These are phyloP conservation scores for Homarus gammarus DNA, from an alignment of 2,888 invertebrate genomes.

Conservation along the genomic window DNA sequence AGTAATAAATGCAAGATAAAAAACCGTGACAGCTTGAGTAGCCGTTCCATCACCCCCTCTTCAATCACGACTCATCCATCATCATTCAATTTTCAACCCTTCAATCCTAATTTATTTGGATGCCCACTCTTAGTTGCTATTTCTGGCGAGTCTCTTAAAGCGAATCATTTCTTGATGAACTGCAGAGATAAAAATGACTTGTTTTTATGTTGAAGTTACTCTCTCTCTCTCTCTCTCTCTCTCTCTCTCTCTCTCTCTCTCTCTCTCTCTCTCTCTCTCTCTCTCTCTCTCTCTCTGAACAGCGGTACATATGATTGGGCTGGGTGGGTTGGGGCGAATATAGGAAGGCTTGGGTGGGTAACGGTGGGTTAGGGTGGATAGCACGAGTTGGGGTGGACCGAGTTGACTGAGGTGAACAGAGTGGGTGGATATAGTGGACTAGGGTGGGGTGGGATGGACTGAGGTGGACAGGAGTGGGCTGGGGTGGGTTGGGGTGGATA, in stretches of 20 bases:
- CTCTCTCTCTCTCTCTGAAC: too few species aligned
- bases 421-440: too few species aligned
- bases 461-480: too few species aligned
- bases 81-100: slow-evolving; percentile 59
- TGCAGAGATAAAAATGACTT: neutral
- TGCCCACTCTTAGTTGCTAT: neutral
- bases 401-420: too few species aligned
- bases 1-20: slow-evolving; percentile 36
- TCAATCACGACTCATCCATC: slow-evolving; percentile 49
- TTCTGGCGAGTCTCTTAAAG: neutral
- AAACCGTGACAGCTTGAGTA: slow-evolving; percentile 55
- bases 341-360: too few species aligned
- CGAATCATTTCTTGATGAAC: neutral
- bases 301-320: too few species aligned
- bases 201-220: neutral
- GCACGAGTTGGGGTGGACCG: too few species aligned
- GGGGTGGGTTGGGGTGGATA: too few species aligned
- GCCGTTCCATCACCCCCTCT: slow-evolving; percentile 46
- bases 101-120: slow-evolving; percentile 49
- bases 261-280: too few species aligned
- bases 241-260: neutral
- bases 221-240: neutral
- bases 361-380: too few species aligned
- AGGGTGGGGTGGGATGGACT: too few species aligned
- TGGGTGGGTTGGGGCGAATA: too few species aligned